Evolutionary conservation across 2,888 invertebrate species (phyloP).

Genomic region (Pheosia gnoma): DNA sequence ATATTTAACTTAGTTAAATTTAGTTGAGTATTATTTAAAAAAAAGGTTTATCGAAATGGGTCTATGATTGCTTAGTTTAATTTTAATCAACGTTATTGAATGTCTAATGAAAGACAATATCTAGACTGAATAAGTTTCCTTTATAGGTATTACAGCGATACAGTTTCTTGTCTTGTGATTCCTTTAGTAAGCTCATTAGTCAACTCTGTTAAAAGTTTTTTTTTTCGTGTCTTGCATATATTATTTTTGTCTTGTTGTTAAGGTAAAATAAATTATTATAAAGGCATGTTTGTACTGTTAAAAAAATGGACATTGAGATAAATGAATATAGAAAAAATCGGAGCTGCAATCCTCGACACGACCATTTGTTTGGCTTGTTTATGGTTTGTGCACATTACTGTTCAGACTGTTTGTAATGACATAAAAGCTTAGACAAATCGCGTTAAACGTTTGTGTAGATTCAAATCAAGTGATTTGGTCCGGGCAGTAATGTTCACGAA

Average conservation of each 20-base stretch:
- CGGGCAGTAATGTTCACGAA: constrained; percentile 23
- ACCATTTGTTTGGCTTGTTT: constrained; percentile 64
- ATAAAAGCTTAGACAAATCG: background rate
- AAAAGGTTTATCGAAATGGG: constrained; percentile 55
- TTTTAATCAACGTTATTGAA: constrained; percentile 69
- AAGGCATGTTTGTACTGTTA: constrained; percentile 68
- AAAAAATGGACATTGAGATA: constrained; percentile 58
- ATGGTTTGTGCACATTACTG: constrained; percentile 20
- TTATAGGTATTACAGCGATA: constrained; percentile 56
- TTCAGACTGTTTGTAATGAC: background rate
- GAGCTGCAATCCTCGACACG: constrained; percentile 67
- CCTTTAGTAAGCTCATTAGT: constrained; percentile 61
- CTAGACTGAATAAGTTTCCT: constrained; percentile 79
- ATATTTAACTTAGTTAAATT: constrained; percentile 57
- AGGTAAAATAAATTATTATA: constrained; percentile 70
- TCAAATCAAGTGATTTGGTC: constrained; percentile 2
- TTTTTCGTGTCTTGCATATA: constrained; percentile 54
- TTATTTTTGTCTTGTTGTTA: constrained; percentile 62
- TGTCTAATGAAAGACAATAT: constrained; percentile 79
- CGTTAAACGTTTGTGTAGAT: background rate
- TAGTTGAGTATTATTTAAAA: constrained; percentile 68
- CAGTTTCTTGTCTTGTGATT: constrained; percentile 56
- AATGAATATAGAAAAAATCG: constrained; percentile 47
- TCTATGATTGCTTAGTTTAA: constrained; percentile 56
- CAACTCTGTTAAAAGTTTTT: constrained; percentile 44